Conservation (phyloP, 2,888 invertebrate species). For the Conus canariensis region DNA sequence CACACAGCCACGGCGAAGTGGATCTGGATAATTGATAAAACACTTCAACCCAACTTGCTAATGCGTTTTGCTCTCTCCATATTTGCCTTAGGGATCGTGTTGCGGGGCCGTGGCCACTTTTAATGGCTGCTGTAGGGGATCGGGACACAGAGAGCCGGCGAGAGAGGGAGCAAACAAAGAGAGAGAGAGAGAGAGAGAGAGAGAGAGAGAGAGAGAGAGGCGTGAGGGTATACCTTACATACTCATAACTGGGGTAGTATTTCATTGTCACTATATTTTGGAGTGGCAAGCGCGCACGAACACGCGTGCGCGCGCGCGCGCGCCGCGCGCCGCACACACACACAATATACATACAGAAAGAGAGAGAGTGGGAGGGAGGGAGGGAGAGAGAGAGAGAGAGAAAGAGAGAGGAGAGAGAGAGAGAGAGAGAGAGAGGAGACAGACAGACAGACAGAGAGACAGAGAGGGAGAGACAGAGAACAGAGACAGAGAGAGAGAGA, state of each 20-base stretch:
- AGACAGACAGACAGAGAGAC: too few relatives aligned
- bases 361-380: not conserved
- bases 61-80: slow-evolving; percentile 18
- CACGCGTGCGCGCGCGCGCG: too few relatives aligned
- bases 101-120: not conserved
- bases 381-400: not conserved
- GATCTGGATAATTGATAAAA: not conserved
- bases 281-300: too few relatives aligned
- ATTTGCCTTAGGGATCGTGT: slow-evolving; percentile 14
- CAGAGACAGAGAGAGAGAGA: too few relatives aligned
- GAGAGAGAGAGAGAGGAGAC: too few relatives aligned
- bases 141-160: not conserved
- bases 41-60: slow-evolving; percentile 9
- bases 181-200: slow-evolving; percentile 27
- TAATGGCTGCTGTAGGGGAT: not conserved
- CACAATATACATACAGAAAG: not conserved
- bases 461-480: too few relatives aligned
- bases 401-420: too few relatives aligned
- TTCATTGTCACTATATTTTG: too few relatives aligned
- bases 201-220: slow-evolving; percentile 7
- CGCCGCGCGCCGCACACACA: too few relatives aligned
- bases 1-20: not conserved
- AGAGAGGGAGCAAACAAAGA: not conserved
- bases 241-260: too few relatives aligned
- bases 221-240: not conserved